Evolutionary conservation across 1,140 invertebrate genomes (phyloP).

Genomic region (Cardiocondyla obscurior): DNA sequence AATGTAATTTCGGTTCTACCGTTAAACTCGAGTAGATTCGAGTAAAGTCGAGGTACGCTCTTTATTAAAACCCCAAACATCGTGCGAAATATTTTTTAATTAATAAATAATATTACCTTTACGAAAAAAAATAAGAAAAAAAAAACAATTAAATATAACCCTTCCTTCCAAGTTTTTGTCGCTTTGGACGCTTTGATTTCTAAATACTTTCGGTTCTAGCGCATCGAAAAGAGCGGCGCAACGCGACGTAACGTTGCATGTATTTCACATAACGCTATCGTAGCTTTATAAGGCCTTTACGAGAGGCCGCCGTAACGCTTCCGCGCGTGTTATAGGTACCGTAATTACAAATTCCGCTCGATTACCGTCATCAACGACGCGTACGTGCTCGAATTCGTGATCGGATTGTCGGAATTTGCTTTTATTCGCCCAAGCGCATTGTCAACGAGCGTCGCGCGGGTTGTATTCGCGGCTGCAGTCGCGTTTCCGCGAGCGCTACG

Average conservation of each 20-base stretch:
- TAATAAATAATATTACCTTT: too few relatives aligned
- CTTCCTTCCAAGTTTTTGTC: neutral
- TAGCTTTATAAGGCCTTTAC: conserved; percentile 65
- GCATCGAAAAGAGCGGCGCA: conserved; percentile 21
- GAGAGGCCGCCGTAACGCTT: conserved; percentile 52
- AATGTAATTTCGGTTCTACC: neutral
- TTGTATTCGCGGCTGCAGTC: conserved; percentile 27
- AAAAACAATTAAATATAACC: neutral
- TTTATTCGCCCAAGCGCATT: conserved; percentile 64
- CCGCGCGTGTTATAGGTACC: conserved; percentile 54
- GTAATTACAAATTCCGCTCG: conserved; percentile 71
- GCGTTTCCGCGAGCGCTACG: conserved; percentile 8
- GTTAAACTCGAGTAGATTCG: neutral
- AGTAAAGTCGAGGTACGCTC: neutral
- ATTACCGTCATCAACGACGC: conserved; percentile 63
- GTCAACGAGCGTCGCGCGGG: conserved; percentile 51
- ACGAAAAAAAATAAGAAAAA: too few relatives aligned
- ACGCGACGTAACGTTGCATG: neutral
- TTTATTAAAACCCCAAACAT: neutral
- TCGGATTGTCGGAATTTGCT: conserved; percentile 65
- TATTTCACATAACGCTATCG: conserved; percentile 48
- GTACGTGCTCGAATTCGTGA: conserved; percentile 70
- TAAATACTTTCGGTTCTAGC: neutral
- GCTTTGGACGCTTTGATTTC: neutral
- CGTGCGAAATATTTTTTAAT: neutral